phyloP scores from a whole-genome alignment of 2,888 invertebrate species.

The Lithophane ornitopus region DNA sequence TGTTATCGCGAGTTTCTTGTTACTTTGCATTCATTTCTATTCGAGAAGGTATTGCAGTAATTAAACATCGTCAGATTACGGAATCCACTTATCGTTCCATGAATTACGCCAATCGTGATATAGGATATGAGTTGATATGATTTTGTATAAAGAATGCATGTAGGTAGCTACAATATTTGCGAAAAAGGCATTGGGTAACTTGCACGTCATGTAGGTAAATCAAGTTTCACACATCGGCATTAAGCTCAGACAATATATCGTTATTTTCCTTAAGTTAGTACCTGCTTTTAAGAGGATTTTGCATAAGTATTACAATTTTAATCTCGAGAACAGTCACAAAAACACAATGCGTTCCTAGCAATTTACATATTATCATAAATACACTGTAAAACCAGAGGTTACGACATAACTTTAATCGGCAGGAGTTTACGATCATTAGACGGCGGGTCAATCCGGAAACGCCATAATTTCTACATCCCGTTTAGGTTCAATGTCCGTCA shows the following conservation, averaged over 20 bases:
- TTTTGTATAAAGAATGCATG: slow-evolving; percentile 26
- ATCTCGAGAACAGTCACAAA: not conserved
- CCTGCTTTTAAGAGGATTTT: not conserved
- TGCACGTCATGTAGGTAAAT: slow-evolving; percentile 7
- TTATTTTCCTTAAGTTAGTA: slow-evolving; percentile 6
- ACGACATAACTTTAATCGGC: not conserved
- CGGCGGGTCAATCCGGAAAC: slow-evolving; percentile 48
- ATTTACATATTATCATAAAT: not conserved
- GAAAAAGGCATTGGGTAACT: slow-evolving; percentile 24
- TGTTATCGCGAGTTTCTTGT: slow-evolving; percentile 88
- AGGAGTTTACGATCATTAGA: slow-evolving; percentile 33
- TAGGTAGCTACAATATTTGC: slow-evolving; percentile 24
- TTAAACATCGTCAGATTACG: slow-evolving; percentile 85
- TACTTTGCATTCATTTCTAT: slow-evolving; percentile 86
- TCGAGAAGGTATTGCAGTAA: slow-evolving; percentile 78
- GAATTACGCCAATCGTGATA: slow-evolving; percentile 76
- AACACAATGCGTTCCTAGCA: not conserved
- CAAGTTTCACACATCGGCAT: not conserved
- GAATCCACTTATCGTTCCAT: slow-evolving; percentile 79
- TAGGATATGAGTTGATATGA: slow-evolving; percentile 64
- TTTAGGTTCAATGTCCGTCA: slow-evolving; percentile 69
- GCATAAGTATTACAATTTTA: not conserved
- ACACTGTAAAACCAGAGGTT: not conserved
- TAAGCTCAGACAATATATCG: not conserved
- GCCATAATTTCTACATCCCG: slow-evolving; percentile 65